phyloP scores from a whole-genome alignment of 2,797 vertebrate species.

The Epinephelus awoara region DNA sequence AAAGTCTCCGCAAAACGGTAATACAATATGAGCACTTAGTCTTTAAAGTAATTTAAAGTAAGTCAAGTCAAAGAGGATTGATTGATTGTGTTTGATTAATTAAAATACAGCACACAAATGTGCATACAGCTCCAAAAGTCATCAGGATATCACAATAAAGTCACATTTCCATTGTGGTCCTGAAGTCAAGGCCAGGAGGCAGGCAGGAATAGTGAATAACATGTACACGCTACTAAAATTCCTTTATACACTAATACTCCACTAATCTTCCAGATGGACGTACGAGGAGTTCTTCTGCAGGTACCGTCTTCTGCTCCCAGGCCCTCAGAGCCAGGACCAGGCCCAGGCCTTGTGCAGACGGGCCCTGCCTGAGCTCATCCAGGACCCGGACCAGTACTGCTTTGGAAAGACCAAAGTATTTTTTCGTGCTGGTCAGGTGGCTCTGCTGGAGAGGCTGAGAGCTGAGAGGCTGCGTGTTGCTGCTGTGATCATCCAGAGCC shows the following conservation, averaged over 20 bases:
- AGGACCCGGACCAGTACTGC: slow-evolving; percentile 81
- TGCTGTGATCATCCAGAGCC: slow-evolving; percentile 84
- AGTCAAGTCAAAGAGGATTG: no score
- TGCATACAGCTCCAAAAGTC: no score
- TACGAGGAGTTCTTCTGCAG: slow-evolving; percentile 86
- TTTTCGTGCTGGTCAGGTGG: slow-evolving; percentile 87
- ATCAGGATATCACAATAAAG: no score
- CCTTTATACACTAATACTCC: no score
- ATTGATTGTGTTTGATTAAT: no score
- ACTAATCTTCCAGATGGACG: slow-evolving; percentile 76
- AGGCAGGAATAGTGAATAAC: no score
- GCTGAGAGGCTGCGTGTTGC: slow-evolving; percentile 76
- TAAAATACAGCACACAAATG: no score
- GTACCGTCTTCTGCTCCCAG: slow-evolving; percentile 82
- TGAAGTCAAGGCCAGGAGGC: no score
- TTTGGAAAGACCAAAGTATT: slow-evolving; percentile 88
- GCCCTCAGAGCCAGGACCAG: slow-evolving; percentile 62
- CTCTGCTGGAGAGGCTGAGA: slow-evolving; percentile 85
- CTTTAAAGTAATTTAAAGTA: no score
- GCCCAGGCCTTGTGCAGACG: slow-evolving; percentile 69
- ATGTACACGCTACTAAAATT: no score
- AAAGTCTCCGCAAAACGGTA: neutral
- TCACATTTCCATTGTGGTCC: no score
- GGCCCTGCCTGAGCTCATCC: slow-evolving; percentile 80
- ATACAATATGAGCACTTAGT: neutral